These are phyloP conservation scores for Camelus bactrianus DNA, from an alignment of 2,113 vertebrate species.

Conservation along the genomic window DNA sequence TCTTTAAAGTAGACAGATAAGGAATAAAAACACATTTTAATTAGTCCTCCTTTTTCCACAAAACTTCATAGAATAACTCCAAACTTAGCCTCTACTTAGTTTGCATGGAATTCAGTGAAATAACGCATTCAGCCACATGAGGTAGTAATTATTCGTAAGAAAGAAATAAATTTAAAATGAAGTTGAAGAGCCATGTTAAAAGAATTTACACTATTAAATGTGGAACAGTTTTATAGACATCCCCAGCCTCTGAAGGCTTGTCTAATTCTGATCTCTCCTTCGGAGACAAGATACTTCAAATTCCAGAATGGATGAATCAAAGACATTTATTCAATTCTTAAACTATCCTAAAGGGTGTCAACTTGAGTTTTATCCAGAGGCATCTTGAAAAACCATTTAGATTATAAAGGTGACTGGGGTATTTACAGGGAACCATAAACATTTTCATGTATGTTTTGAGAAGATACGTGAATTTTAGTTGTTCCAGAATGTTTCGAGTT, in stretches of 20 bases:
- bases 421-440: neutral
- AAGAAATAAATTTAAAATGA: neutral
- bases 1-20: neutral
- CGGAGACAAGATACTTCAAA: neutral
- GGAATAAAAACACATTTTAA: neutral
- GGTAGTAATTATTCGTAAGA: neutral
- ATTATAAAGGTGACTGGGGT: neutral
- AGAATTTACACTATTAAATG: neutral
- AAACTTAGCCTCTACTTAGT: neutral
- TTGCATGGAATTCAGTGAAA: conserved; percentile 4
- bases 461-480: conserved; percentile 16
- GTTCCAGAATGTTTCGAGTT: neutral
- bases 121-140: neutral
- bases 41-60: neutral
- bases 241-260: neutral
- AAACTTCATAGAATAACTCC: neutral
- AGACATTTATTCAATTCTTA: conserved; percentile 30
- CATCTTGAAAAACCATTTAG: conserved; percentile 1
- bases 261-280: neutral
- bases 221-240: neutral
- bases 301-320: neutral
- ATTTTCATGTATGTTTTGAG: neutral
- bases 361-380: conserved; percentile 3
- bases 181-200: neutral
- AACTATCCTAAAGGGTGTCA: neutral